Conservation (phyloP, 2,113 vertebrate species). For the Oncorhynchus gorbuscha region DNA sequence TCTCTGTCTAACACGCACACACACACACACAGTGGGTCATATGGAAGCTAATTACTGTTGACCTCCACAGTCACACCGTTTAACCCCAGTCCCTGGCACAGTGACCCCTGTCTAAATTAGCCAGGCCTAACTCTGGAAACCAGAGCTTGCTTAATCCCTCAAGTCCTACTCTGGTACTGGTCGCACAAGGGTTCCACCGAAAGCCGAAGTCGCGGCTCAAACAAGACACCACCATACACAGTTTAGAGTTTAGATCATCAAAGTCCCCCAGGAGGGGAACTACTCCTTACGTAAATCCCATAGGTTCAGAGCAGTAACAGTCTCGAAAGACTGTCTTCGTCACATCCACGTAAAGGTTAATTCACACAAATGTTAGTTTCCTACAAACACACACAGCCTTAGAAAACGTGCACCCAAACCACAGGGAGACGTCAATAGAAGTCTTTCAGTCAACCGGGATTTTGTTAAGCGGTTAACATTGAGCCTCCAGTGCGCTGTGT, state of each 20-base stretch:
- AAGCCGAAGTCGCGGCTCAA: neutral
- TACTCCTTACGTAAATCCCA: too few relatives aligned
- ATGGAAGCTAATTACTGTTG: conserved; percentile 67
- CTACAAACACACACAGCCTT: neutral
- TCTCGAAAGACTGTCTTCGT: neutral
- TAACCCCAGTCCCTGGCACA: conserved; percentile 60
- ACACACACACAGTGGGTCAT: conserved; percentile 47
- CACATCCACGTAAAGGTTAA: neutral
- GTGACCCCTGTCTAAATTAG: conserved; percentile 62
- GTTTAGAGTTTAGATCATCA: neutral
- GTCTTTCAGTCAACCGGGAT: neutral
- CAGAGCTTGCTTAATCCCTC: neutral
- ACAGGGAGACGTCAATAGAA: too few relatives aligned
- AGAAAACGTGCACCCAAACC: neutral
- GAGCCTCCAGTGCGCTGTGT: conserved; percentile 31
- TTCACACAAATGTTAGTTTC: neutral
- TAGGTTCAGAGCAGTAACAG: neutral
- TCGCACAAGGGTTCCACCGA: neutral
- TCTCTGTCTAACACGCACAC: conserved; percentile 24
- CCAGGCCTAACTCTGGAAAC: neutral
- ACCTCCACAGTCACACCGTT: conserved; percentile 64
- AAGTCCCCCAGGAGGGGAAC: neutral
- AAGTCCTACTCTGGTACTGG: neutral
- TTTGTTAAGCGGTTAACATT: neutral
- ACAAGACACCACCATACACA: neutral